These are phyloP conservation scores for Pterostichus madidus DNA, from an alignment of 2,888 invertebrate genomes.

Conservation along the genomic window DNA sequence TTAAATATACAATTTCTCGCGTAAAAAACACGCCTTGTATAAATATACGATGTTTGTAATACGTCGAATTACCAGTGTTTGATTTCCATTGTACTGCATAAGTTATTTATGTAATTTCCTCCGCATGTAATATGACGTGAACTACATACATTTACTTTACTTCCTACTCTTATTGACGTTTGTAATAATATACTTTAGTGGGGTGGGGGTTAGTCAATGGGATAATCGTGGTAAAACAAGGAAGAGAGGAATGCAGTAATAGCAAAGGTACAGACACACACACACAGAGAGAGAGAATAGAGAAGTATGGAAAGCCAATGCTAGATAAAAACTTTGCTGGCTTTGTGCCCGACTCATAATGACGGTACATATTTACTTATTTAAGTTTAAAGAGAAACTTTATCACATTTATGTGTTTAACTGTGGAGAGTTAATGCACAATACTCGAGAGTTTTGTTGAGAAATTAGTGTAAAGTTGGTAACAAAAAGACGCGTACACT, in stretches of 20 bases:
- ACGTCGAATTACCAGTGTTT: background rate
- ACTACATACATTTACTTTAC: background rate
- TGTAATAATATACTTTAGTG: background rate
- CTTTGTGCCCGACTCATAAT: slow-evolving; percentile 39
- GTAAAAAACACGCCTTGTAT: no score
- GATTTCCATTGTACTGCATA: background rate
- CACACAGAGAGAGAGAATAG: no score
- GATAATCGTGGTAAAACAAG: no score
- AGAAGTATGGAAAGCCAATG: slow-evolving; percentile 9
- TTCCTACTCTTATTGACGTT: background rate
- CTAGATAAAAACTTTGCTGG: slow-evolving; percentile 47
- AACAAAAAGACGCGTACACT: slow-evolving; percentile 25
- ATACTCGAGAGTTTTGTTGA: slow-evolving; percentile 21
- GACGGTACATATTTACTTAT: slow-evolving; percentile 54
- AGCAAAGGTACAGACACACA: no score
- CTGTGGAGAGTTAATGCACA: slow-evolving; percentile 29
- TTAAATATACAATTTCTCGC: no score
- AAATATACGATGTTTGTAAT: no score
- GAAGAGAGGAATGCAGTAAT: no score
- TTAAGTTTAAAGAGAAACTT: slow-evolving; percentile 51
- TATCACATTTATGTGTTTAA: slow-evolving; percentile 36
- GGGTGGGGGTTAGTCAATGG: no score
- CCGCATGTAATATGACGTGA: background rate
- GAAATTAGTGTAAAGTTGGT: slow-evolving; percentile 1
- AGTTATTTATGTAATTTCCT: background rate